These are phyloP conservation scores for Gymnosoma rotundatum DNA, from an alignment of 2,888 invertebrate species.

Conservation along the genomic window DNA sequence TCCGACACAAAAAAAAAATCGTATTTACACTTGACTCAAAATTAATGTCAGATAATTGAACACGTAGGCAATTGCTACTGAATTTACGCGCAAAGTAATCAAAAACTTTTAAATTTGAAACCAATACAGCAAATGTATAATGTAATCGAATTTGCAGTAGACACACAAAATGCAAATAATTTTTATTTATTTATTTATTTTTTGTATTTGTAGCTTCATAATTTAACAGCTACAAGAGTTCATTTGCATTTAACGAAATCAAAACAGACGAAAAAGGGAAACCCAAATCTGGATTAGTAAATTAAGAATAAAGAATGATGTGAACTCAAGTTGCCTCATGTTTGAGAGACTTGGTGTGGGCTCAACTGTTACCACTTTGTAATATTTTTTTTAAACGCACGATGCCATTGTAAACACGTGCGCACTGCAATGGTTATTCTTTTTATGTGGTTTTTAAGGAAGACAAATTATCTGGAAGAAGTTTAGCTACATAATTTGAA, in stretches of 20 bases:
- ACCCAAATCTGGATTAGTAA: slow-evolving; percentile 24
- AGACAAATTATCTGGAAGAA: background rate
- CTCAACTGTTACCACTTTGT: background rate
- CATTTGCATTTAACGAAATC: slow-evolving; percentile 60
- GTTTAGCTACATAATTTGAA: background rate
- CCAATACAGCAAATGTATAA: slow-evolving; percentile 51
- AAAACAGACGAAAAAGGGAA: slow-evolving; percentile 33
- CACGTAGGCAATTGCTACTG: slow-evolving; percentile 71
- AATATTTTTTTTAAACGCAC: no score
- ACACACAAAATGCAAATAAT: background rate
- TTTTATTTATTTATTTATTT: background rate
- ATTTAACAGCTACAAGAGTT: slow-evolving; percentile 47
- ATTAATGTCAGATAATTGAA: slow-evolving; percentile 62
- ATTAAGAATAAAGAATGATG: background rate
- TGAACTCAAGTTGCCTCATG: background rate
- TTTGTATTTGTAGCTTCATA: background rate
- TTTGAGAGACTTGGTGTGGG: slow-evolving; percentile 8
- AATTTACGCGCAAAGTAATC: slow-evolving; percentile 70
- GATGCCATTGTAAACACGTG: slow-evolving; percentile 50
- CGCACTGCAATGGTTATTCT: slow-evolving; percentile 44
- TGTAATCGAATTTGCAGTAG: background rate
- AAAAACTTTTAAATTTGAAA: slow-evolving; percentile 47
- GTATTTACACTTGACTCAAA: slow-evolving; percentile 34
- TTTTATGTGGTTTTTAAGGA: slow-evolving; percentile 48
- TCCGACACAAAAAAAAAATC: background rate